A percentile compares a stretch with the other conserved stretches of the same genome.
phyloP scores from a whole-genome alignment of 2,888 invertebrate species.

The Azorinus chamasolen region DNA sequence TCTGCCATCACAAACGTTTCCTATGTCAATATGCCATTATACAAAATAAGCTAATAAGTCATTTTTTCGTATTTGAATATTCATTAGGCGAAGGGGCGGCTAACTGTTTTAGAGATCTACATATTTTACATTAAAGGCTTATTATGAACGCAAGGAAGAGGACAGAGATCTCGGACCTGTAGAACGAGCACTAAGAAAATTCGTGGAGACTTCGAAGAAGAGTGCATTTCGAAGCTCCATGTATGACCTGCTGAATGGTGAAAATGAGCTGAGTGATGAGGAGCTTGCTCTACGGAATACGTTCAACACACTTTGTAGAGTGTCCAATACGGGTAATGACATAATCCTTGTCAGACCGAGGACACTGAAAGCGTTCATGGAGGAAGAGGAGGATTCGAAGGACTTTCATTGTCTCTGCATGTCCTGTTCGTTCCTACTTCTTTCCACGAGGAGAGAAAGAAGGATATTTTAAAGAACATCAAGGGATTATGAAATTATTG shows the following conservation, averaged over 20 bases:
- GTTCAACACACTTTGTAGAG: constrained; percentile 26
- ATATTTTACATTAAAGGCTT: constrained; percentile 10
- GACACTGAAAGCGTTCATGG: constrained; percentile 40
- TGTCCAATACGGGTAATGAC: constrained; percentile 3
- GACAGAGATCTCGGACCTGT: constrained; percentile 42
- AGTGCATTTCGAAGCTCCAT: constrained; percentile 18
- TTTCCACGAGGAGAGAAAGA: too few relatives aligned
- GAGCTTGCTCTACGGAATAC: constrained; percentile 6
- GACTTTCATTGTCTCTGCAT: too few relatives aligned
- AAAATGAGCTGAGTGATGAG: neutral
- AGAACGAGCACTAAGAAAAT: constrained; percentile 32
- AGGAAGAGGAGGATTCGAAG: constrained; percentile 4
- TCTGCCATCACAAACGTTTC: too few relatives aligned
- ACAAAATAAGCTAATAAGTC: too few relatives aligned
- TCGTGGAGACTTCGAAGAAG: neutral
- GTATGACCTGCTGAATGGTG: constrained; percentile 8
- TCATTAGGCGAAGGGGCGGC: too few relatives aligned
- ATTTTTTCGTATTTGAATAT: too few relatives aligned
- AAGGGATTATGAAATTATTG: too few relatives aligned
- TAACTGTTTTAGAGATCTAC: too few relatives aligned
- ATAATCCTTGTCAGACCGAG: constrained; percentile 28
- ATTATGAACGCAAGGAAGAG: constrained; percentile 18
- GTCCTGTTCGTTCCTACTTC: too few relatives aligned
- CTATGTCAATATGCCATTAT: too few relatives aligned
- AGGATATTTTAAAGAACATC: too few relatives aligned